Evolutionary conservation across 1,140 invertebrate species (phyloP), one percentile per base, ranked within the genome.

Genomic region (Amyelois transitella): DNA sequence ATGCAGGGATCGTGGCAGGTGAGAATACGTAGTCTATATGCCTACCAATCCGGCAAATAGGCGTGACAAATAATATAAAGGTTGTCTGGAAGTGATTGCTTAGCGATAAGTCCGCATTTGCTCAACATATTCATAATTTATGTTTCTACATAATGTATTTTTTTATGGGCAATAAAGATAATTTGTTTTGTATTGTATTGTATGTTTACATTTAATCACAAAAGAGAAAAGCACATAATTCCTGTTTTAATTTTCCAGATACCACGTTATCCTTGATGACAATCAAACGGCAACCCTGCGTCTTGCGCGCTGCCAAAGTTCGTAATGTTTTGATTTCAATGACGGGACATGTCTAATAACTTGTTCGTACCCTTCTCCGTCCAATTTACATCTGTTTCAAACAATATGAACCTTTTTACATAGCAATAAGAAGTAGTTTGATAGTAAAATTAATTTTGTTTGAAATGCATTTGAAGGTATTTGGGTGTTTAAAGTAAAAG

Each of bases 321-420:
- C 55, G 53, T 68, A 76, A 75, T 72, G 68, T 79, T 79, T 76
- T 75, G 76, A 79, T 76, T 79, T 76, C 67, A 78, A 78, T 67
- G 71, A 78, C 64, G 74, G 72, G 62, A 72, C 76, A 69, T 52
- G 63, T 77, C 72, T 74, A 72, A 76, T 79, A 79, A 71, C 72
- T 79, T 66, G 62, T 50, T 47, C 55, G 57, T 59, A 61, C 66
- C 72, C 66, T 65, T 65, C 52, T 43, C 48, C 8, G 5, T 10
- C 20, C 8, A 19, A 5, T 7, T 10, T 6, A 21, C n/a, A 1
- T 12, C 3, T 12, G n/a, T 20, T 44, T 24, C 22, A 14, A n/a
- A 8, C 5, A 48, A 48, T 21, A 2, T 48, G 21, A 18, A 48
- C 45, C 20, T 48, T 48, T n/a, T 21, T 48, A 0, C 8, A 48